Evolutionary conservation across 2,113 vertebrate species (phyloP), one percentile per base, ranked within the genome.

Genomic region (Crotalus viridis): DNA sequence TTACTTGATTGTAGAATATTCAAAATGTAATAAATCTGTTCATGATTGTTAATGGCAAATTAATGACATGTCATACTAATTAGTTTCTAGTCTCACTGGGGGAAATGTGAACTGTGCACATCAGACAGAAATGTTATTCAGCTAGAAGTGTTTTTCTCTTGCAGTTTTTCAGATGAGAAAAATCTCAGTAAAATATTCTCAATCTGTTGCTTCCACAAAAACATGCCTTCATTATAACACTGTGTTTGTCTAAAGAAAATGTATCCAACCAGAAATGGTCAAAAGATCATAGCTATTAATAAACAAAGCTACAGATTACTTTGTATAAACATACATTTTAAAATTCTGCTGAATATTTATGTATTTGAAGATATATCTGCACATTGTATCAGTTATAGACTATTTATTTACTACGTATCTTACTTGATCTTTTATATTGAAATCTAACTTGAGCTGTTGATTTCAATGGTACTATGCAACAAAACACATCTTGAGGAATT

Each of bases 61-160:
- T 93, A 93, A 93, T 90, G 92, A 86, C 88, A 86, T 90, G 92
- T 43, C 74, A 90, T 61, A n/a, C 56, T 93, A 90, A 93, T 93
- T 90, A 86, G 88, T 54, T n/a, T 52, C 46, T n/a, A 64, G 24
- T 86, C 55, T 86, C 46, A 52, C 26, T 61, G 46, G 92, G 51
- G 28, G 7, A 9, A 39, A 85, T 89, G 92, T 57, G 52, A 89
- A 21, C 88, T 61, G 8, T 52, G 26, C n/a, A 22, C 87, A 21
- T 56, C 55, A 90, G 92, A 39, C 54, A 51, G 10, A 59, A 85
- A 89, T 33, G 13, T 90, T 93, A 61, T n/a, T 61, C 74, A 93
- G 21, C 74, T 74, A 90, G 85, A 93, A 90, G 7, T 17, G 46
- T 52, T 28, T 33, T 28, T 15, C 46, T 56, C 46, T 59, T 85